Evolutionary conservation across 2,113 vertebrate species (phyloP).

Genomic region (Rhineura floridana): DNA sequence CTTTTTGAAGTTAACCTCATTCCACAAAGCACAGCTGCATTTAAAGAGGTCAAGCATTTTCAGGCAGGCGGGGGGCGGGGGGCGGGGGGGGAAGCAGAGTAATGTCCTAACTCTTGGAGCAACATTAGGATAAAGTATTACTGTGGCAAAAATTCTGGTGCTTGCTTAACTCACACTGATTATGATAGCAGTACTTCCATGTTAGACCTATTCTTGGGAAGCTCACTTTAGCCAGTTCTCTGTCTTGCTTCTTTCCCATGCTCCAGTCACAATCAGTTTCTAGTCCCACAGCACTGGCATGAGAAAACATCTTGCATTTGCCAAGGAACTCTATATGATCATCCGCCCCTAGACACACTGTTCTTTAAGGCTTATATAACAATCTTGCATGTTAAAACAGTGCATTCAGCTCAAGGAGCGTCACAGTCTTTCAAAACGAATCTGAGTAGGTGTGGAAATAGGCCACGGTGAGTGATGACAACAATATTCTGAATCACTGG

Average conservation of each 20-base stretch:
- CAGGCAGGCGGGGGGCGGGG: no score
- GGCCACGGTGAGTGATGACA: slow-evolving; percentile 26
- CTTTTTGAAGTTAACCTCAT: neutral
- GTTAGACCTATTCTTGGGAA: neutral
- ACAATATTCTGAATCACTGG: slow-evolving; percentile 18
- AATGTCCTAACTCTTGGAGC: slow-evolving; percentile 24
- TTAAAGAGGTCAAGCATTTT: slow-evolving; percentile 2
- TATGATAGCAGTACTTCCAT: fast-evolving
- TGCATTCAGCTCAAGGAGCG: slow-evolving; percentile 60
- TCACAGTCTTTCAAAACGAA: slow-evolving; percentile 68
- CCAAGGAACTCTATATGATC: slow-evolving; percentile 52
- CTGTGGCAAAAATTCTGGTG: neutral
- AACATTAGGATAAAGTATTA: neutral
- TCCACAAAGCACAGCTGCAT: neutral
- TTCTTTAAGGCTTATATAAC: slow-evolving; percentile 64
- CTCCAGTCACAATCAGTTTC: neutral
- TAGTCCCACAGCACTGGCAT: slow-evolving; percentile 25
- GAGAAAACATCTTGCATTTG: slow-evolving; percentile 44
- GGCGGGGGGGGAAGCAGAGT: neutral
- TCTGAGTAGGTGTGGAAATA: slow-evolving; percentile 62
- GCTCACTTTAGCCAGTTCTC: neutral
- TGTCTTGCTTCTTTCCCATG: neutral
- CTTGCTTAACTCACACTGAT: fast-evolving
- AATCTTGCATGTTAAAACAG: slow-evolving; percentile 62
- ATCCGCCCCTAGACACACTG: slow-evolving; percentile 57